Conservation (phyloP, 2,113 vertebrate genomes). For the Melozone crissalis region DNA sequence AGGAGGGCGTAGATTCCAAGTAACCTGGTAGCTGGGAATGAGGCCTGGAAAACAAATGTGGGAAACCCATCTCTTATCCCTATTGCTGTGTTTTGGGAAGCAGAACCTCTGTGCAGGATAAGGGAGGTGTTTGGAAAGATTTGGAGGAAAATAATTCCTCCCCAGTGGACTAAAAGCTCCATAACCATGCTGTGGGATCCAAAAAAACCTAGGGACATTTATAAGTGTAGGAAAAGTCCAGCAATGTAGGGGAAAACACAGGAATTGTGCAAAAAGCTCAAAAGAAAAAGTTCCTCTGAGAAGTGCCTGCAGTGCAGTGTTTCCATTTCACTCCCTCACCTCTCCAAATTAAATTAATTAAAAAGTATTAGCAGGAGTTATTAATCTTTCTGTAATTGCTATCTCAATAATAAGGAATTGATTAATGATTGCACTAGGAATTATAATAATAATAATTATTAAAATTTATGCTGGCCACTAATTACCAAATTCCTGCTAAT, state of each 20-base stretch:
- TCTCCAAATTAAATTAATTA: conserved; percentile 34
- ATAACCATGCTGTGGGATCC: neutral
- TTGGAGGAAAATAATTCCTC: neutral
- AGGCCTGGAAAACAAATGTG: neutral
- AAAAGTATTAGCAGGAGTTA: conserved; percentile 13
- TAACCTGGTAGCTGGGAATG: neutral
- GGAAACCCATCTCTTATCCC: neutral
- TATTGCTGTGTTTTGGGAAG: neutral
- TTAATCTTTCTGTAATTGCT: conserved; percentile 32
- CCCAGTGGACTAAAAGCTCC: neutral
- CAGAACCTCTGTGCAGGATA: neutral
- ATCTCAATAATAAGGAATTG: conserved; percentile 33
- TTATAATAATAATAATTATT: conserved; percentile 52
- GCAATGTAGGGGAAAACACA: neutral
- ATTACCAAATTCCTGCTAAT: conserved; percentile 7
- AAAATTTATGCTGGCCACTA: conserved; percentile 28
- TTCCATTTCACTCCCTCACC: neutral
- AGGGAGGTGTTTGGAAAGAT: neutral
- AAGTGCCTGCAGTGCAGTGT: neutral
- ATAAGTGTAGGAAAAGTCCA: neutral
- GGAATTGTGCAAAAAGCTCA: neutral
- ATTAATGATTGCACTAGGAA: conserved; percentile 35
- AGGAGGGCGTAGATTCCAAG: neutral
- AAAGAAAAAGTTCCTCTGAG: neutral
- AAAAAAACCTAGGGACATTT: neutral